Percentiles rank a stretch among this genome's conserved stretches.
Conservation (phyloP, 2,113 vertebrate genomes). For the Ictidomys tridecemlineatus region DNA sequence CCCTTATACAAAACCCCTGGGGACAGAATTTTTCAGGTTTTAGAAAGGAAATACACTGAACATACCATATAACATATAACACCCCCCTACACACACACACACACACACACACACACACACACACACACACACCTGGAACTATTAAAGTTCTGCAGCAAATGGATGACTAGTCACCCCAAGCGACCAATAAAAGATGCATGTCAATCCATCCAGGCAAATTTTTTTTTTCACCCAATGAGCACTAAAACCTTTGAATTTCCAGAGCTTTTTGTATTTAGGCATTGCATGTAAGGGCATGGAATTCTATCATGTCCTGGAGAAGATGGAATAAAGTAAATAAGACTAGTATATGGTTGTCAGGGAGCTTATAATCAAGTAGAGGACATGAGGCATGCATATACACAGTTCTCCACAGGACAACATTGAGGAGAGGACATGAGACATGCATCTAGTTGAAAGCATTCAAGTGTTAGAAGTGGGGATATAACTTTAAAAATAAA, state of each 20-base stretch:
- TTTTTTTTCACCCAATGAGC: background rate
- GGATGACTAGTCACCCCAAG: background rate
- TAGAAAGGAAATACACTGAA: constrained; percentile 49
- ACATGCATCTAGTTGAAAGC: background rate
- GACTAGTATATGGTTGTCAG: constrained; percentile 17
- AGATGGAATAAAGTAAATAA: constrained; percentile 15
- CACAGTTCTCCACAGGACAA: background rate
- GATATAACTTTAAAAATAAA: background rate
- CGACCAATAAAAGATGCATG: background rate
- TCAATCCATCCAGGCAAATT: background rate
- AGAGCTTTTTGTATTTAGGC: background rate
- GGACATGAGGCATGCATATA: background rate
- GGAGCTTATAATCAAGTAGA: constrained; percentile 37
- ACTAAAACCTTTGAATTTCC: constrained; percentile 42
- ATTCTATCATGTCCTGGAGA: background rate
- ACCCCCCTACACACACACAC: background rate
- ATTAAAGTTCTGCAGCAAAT: constrained; percentile 51
- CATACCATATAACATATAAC: background rate
- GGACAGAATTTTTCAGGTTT: constrained; percentile 46
- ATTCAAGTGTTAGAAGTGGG: background rate
- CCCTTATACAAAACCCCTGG: background rate
- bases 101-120: no score
- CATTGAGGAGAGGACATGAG: background rate
- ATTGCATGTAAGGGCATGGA: background rate
- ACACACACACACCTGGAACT: background rate